Evolutionary conservation across 2,888 invertebrate species (phyloP).

Genomic region (Lepetodrilus schrolli): DNA sequence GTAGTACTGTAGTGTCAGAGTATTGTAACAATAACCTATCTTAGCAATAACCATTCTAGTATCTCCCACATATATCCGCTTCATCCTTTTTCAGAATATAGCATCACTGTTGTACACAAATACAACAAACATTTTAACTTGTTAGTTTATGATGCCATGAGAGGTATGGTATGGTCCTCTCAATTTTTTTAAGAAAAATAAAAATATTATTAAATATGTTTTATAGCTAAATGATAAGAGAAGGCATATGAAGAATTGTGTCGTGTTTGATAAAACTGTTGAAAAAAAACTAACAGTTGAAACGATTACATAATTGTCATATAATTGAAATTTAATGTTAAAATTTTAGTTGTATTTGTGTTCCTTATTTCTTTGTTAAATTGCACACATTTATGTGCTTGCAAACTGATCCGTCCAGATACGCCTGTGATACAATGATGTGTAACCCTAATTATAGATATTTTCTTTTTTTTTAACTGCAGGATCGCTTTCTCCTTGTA

Average conservation of each 20-base stretch:
- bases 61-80: too few species aligned
- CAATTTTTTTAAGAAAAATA: too few species aligned
- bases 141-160: too few species aligned
- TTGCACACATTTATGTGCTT: neutral
- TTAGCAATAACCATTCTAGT: too few species aligned
- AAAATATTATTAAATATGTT: too few species aligned
- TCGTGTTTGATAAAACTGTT: too few species aligned
- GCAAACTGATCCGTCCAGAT: constrained; percentile 25
- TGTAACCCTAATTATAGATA: neutral
- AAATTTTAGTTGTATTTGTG: neutral
- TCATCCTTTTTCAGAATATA: neutral
- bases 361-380: neutral
- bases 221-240: too few species aligned
- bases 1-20: neutral
- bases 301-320: neutral
- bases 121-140: neutral
- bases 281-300: neutral
- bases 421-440: constrained; percentile 8
- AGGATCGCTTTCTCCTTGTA: constrained; percentile 1
- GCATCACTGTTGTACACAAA: neutral
- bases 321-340: neutral
- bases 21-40: neutral
- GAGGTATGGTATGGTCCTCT: too few species aligned
- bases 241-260: too few species aligned
- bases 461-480: constrained; percentile 13